Percentiles rank a stretch among this genome's conserved stretches.
Evolutionary conservation across 35 echinoderm and acorn worm genomes (phyloP).

Genomic region (Lytechinus pictus): DNA sequence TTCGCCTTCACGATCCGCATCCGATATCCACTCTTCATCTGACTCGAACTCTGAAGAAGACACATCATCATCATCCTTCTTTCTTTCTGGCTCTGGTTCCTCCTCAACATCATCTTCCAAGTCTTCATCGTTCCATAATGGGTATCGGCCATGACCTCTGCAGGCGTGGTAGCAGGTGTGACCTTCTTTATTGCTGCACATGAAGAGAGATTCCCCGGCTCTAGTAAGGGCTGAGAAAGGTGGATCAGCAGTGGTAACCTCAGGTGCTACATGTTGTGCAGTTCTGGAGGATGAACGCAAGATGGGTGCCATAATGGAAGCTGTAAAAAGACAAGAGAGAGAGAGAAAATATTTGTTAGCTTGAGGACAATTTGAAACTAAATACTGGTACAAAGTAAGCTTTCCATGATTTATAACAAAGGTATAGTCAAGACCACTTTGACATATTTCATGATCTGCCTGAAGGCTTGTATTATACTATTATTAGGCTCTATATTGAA

Average conservation of each 20-base stretch:
- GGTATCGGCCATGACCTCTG: conserved; percentile 26
- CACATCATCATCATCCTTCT: no score
- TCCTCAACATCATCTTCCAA: conserved; percentile 33
- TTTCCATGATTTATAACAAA: no score
- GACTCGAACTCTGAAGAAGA: conserved; percentile 11
- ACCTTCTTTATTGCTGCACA: conserved; percentile 30
- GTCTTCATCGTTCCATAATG: conserved; percentile 20
- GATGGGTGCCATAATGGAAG: background rate
- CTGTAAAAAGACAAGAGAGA: background rate
- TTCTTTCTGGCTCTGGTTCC: background rate
- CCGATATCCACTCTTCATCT: conserved; percentile 33
- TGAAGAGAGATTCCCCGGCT: conserved; percentile 28
- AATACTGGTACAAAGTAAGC: no score
- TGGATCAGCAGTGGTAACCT: background rate
- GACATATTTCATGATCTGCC: no score
- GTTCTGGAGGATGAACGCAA: background rate
- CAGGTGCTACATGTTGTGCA: background rate
- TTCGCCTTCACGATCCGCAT: background rate
- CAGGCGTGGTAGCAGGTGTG: conserved; percentile 33
- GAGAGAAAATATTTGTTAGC: no score
- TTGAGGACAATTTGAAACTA: no score
- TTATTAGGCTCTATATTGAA: no score
- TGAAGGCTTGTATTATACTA: no score
- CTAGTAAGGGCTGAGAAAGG: background rate
- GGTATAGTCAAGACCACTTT: no score